Conservation (phyloP, 30 jellyfish, hydroid and myxozoan species). For the Pelagia noctiluca region DNA sequence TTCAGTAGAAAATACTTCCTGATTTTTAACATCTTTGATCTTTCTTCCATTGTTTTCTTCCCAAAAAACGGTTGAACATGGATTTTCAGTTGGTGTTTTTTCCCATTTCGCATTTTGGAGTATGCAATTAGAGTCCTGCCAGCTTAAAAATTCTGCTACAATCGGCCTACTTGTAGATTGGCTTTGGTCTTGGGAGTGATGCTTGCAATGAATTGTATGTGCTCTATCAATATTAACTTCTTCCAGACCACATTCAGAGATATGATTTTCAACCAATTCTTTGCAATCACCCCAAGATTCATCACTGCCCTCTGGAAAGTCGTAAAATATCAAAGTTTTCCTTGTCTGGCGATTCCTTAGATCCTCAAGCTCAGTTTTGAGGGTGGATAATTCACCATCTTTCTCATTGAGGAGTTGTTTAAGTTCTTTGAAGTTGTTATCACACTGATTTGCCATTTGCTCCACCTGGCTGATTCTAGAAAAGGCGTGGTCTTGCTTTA, state of each 20-base stretch:
- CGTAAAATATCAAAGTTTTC: constrained; percentile 9
- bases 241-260: constrained; percentile 11
- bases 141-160: constrained; percentile 2
- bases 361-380: background rate
- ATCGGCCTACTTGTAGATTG: background rate
- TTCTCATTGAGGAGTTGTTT: background rate
- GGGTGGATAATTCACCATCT: constrained; percentile 5
- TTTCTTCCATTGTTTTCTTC: background rate
- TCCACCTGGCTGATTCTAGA: constrained; percentile 14
- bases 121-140: background rate
- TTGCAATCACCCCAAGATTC: constrained; percentile 20
- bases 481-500: constrained; percentile 26
- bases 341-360: constrained; percentile 24
- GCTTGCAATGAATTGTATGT: background rate
- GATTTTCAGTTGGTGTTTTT: background rate
- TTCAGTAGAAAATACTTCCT: background rate
- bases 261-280: constrained; percentile 7
- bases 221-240: constrained; percentile 12
- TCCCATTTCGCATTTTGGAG: background rate
- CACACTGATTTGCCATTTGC: constrained; percentile 3
- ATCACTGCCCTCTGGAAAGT: constrained; percentile 1
- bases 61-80: background rate
- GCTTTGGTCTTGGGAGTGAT: background rate
- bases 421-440: background rate
- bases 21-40: background rate